Evolutionary conservation across 2,113 vertebrate species (phyloP).

Genomic region (Callipepla squamata): DNA sequence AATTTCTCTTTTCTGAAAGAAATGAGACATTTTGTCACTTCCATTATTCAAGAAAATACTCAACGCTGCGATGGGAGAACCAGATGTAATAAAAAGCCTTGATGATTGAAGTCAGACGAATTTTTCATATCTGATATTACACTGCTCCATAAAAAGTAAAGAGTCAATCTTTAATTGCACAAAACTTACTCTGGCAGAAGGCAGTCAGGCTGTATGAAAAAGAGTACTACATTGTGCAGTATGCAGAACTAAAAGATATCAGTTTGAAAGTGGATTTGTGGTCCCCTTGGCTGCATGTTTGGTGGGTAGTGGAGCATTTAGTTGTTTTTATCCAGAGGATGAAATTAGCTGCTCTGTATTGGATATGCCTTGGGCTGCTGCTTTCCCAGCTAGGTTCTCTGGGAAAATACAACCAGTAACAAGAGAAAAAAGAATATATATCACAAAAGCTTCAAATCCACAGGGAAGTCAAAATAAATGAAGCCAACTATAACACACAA

Average conservation of each 20-base stretch:
- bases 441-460: slow-evolving; percentile 16
- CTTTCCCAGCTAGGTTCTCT: slow-evolving; percentile 4
- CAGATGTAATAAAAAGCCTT: background rate
- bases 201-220: background rate
- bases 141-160: background rate
- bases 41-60: background rate
- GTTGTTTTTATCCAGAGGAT: slow-evolving; percentile 12
- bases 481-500: slow-evolving; percentile 52
- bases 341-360: background rate
- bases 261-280: background rate
- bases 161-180: background rate
- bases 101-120: background rate
- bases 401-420: background rate
- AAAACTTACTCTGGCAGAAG: background rate
- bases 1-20: background rate
- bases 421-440: background rate
- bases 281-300: background rate
- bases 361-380: background rate
- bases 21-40: background rate
- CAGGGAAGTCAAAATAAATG: background rate
- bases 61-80: background rate
- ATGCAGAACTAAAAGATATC: background rate
- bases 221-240: background rate
- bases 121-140: background rate
- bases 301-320: background rate